A percentile compares a stretch with the other conserved stretches of the same genome.
phyloP scores from a whole-genome alignment of 2,113 vertebrate genomes.

The Neolamprologus cancellatus region DNA sequence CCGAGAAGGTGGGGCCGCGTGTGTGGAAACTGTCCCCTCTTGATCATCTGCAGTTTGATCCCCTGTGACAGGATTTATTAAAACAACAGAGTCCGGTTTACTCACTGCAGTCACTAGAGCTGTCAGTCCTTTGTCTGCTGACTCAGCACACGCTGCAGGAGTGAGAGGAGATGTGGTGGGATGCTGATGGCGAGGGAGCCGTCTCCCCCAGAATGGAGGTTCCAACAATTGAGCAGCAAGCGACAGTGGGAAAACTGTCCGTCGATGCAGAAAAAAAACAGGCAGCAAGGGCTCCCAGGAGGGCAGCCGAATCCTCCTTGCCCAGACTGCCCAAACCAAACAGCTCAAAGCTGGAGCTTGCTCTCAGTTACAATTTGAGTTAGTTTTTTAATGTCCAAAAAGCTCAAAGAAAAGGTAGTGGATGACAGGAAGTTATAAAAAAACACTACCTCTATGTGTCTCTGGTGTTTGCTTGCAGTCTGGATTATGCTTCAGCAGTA shows the following conservation, averaged over 20 bases:
- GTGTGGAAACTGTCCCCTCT: not conserved
- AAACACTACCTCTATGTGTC: not conserved
- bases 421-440: not conserved
- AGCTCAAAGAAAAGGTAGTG: not conserved
- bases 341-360: not conserved
- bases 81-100: not conserved
- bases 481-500: not conserved
- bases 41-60: not conserved
- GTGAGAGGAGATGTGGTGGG: not conserved
- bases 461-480: not conserved
- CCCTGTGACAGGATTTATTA: not conserved
- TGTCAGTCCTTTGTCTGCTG: not conserved
- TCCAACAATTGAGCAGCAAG: not conserved
- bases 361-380: not conserved
- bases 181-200: not conserved
- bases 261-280: not conserved
- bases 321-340: not conserved
- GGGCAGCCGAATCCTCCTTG: not conserved
- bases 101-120: not conserved
- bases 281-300: not conserved
- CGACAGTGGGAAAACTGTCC: accelerated
- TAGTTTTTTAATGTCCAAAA: not conserved
- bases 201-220: not conserved
- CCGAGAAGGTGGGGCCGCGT: accelerated
- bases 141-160: not conserved